Base-by-base conservation (phyloP, 2,888 invertebrate genomes). In the Platycheirus rosarum region DNA sequence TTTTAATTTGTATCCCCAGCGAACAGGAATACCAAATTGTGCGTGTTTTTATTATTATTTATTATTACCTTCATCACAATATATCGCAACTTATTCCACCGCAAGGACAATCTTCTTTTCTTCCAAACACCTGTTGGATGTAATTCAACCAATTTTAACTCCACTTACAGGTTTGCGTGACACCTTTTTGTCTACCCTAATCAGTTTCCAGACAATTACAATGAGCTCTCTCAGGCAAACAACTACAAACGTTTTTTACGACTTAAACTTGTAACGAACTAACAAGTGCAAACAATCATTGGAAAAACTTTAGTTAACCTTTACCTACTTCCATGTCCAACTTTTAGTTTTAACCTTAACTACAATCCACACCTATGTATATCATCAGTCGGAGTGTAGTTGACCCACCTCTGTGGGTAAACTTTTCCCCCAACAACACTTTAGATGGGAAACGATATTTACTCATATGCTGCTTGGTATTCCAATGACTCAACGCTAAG, bases 201-300 rank as follows among this genome's bases (percentile, higher is more conserved):
- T 78, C 73, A 60, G 46, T 66, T 51, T 62, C 26, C 44, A 9
- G 42, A 29, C 44, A 78, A 68, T 66, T 78, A 73, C 29, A 5
- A 32, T 26, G 26, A 32, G 8, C 8, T 2, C 49, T 8, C 37
- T 14, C 40, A 29, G 26, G 40, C 16, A 65, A 71, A 73, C 8
- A 9, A 48, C 5, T 1, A 26, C 29, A 63, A 57, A 65, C 65
- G 55, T 51, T 32, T 49, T 69, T 63, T 63, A 68, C 44, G 62
- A 57, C 74, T 53, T 53, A 13, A 62, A 48, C 48, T 74, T 55
- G 44, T 51, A 60, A 68, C 60, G 49, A 57, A 32, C 76, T 18
- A 53, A 69, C 40, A 57, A 77, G 37, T 26, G 13, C 29, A 20
- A 51, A 42, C 51, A 53, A 42, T 66, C 13, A 29, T 40, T 11